Base-by-base conservation (phyloP, 1,140 invertebrate genomes). In the Xylocopa sonorina region DNA sequence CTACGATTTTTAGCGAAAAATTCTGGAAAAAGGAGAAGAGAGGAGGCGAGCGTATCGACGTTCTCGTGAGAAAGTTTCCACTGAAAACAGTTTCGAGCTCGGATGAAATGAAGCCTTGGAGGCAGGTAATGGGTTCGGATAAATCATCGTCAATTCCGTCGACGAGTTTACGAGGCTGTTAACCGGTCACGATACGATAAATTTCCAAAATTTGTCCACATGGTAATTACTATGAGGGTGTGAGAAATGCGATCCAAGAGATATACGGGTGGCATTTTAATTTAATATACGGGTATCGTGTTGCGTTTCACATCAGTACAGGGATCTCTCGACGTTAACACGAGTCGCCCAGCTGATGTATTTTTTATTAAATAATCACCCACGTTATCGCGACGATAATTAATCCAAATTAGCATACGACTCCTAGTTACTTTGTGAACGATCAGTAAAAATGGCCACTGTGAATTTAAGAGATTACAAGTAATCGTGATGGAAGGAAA, bases 191-290 rank as follows among this genome's bases (percentile, higher is more conserved):
- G 27, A 66, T 24, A 29, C 24, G 53, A 50, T 74, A 67, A 67
- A 66, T 48, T 18, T 29, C 21, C 72, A 67, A 83, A 78, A 81
- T 78, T 53, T 51, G 71, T 78, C 14, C 12, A 32, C 10, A 14
- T 29, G 16, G 18, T 16, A 57, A 57, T 57, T 32, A 68, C 4
- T 43, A 46, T 55, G 38, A 82, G 64, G 16, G 18, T 1, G 29
- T 10, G 60, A 63, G 16, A 38, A 29, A 32, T 57, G 10, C 16
- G 14, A 51, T 75, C 57, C n/a, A 6, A 10, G 24, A 63, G 4
- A 38, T 57, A 84, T 82, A 84, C 80, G 82, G 82, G 80, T 32
- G 55, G 27, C 16, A 32, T 0, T 32, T 57, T 57, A 57, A 57
- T 32, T 57, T 57, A 57, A 57, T 57, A 57, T 69, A 51, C 80